Evolutionary conservation across 2,888 invertebrate genomes (phyloP), one percentile per base, ranked within the genome.

Genomic region (Mayetiola destructor): DNA sequence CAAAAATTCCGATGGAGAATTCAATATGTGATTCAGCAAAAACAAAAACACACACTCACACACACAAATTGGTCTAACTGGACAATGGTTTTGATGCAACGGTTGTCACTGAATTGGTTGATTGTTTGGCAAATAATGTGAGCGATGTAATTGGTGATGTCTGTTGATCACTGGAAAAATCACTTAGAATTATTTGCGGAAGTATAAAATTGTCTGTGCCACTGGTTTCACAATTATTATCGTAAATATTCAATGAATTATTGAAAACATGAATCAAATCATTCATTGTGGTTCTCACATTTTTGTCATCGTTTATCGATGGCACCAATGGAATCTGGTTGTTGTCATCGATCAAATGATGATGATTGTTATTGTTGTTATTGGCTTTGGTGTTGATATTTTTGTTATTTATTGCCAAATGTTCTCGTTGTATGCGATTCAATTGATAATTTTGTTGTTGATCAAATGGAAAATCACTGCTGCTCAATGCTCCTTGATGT

Each of bases 121-220:
- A 10, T 55, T 30, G 32, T 30, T 30, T 12, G 9, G 57, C 18
- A 27, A 27, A 40, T n/a, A 55, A n/a, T n/a, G n/a, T n/a, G 20
- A 55, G 6, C 18, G 57, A 29, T 30, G 39, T 54, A 16, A 42
- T 23, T 54, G 30, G 37, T 39, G 37, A 40, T 27, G 32, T 40
- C 23, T 30, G 18, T 37, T 58, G 42, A 27, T 55, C 8, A 18
- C 27, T 52, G 35, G 63, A 67, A 53, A 64, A 71, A 61, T 71
- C 70, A 30, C 69, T 70, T 55, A 71, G 62, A 35, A 69, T 67
- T 14, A 71, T 71, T 62, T 66, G 67, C 54, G 71, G 71, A 53
- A 53, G 53, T 59, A 70, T 61, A 27, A 39, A 14, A 2, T 5
- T 35, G 20, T 21, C 36, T 36, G 32, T 9, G n/a, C n/a, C n/a